These are phyloP conservation scores for Clavelina lepadiformis DNA, from an alignment of 23 tunicate genomes.

Conservation along the genomic window DNA sequence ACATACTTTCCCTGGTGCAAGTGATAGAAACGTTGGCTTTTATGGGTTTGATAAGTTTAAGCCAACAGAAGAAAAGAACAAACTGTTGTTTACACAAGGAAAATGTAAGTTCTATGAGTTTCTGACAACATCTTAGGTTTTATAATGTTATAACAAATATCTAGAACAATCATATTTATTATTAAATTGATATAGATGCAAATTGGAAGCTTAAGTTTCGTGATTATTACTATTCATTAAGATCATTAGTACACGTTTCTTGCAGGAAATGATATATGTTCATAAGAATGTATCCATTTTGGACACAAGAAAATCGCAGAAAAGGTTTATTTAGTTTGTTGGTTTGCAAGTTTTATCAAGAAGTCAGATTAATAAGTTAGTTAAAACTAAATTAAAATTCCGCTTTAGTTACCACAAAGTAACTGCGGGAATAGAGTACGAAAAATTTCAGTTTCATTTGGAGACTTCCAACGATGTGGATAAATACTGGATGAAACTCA, in stretches of 20 bases:
- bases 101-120: slow-evolving; percentile 33
- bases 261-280: slow-evolving; percentile 69
- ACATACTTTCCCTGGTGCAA: slow-evolving; percentile 51
- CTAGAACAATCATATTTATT: too few species aligned
- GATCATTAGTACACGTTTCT: too few species aligned
- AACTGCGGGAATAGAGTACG: slow-evolving; percentile 36
- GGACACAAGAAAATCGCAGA: slow-evolving; percentile 61
- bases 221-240: too few species aligned
- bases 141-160: too few species aligned
- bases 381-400: too few species aligned
- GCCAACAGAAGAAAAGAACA: slow-evolving; percentile 12
- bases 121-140: too few species aligned
- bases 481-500: slow-evolving; percentile 52
- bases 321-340: slow-evolving; percentile 14
- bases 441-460: slow-evolving; percentile 13
- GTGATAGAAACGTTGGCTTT: slow-evolving; percentile 67
- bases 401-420: slow-evolving; percentile 37
- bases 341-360: too few species aligned
- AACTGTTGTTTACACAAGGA: slow-evolving; percentile 40
- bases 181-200: too few species aligned
- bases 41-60: slow-evolving; percentile 85
- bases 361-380: too few species aligned
- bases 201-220: too few species aligned
- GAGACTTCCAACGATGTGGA: slow-evolving; percentile 34
- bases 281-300: slow-evolving; percentile 56